Conservation (phyloP, 2,888 invertebrate species). For the Eristalinus sepulchralis region DNA sequence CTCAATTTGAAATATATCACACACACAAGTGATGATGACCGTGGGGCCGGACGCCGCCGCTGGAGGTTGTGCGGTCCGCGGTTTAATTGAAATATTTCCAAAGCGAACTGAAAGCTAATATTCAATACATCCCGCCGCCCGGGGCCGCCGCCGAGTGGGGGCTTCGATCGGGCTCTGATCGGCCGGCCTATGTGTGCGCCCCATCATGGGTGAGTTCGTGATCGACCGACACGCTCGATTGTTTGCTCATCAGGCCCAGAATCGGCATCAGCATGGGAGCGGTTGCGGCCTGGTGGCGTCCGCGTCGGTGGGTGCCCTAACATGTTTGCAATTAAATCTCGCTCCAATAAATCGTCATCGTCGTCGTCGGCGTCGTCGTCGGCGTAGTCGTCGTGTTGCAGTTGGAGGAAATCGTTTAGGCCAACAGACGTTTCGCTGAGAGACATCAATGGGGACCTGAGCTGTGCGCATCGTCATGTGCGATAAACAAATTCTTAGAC, state of each 20-base stretch:
- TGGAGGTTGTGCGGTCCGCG: constrained; percentile 58
- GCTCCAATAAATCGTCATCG: constrained; percentile 63
- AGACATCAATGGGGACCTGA: constrained; percentile 53
- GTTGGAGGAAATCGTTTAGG: constrained; percentile 48
- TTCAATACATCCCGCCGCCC: constrained; percentile 51
- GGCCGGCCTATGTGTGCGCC: constrained; percentile 25
- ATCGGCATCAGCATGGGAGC: constrained; percentile 48
- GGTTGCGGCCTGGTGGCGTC: background rate
- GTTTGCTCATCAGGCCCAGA: constrained; percentile 63
- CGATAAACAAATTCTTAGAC: constrained; percentile 66
- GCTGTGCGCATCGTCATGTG: constrained; percentile 63
- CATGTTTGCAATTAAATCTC: constrained; percentile 69
- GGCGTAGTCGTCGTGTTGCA: background rate
- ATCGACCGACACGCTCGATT: constrained; percentile 68
- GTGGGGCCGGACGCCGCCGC: constrained; percentile 20
- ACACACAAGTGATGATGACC: constrained; percentile 70
- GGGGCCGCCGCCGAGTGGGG: constrained; percentile 9
- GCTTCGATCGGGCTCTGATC: background rate
- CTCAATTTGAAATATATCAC: constrained; percentile 68
- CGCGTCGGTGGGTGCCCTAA: constrained; percentile 60
- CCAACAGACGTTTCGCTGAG: constrained; percentile 39
- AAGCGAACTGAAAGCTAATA: constrained; percentile 53
- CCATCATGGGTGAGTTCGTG: constrained; percentile 53
- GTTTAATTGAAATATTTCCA: constrained; percentile 69
- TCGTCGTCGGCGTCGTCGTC: constrained; percentile 10